A percentile compares a stretch with the other conserved stretches of the same genome.
Evolutionary conservation across 2,888 invertebrate genomes (phyloP).

Genomic region (Ophion slaviceki): DNA sequence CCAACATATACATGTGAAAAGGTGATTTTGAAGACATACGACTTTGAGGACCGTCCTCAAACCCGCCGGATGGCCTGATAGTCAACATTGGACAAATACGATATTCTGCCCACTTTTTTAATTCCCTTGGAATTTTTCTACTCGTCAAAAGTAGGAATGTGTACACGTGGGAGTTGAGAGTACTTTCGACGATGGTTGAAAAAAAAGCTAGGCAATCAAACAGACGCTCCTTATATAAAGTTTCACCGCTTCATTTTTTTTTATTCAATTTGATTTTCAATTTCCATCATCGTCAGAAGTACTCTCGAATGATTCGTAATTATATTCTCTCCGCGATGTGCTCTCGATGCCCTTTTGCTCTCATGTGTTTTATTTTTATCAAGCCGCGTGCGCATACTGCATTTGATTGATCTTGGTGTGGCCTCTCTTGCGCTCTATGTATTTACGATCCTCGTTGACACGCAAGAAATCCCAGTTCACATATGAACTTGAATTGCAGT

Average conservation of each 20-base stretch:
- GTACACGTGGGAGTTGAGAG: too few species aligned
- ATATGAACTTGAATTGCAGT: slow-evolving; percentile 32
- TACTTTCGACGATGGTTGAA: too few species aligned
- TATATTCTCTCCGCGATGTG: background rate
- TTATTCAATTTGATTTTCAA: background rate
- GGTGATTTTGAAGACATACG: too few species aligned
- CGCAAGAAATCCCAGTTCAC: background rate
- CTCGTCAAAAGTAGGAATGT: too few species aligned
- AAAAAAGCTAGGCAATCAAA: too few species aligned
- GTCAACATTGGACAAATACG: too few species aligned
- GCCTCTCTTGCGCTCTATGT: slow-evolving; percentile 1
- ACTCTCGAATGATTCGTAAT: slow-evolving; percentile 20
- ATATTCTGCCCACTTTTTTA: too few species aligned
- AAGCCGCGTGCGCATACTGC: slow-evolving; percentile 2
- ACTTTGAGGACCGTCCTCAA: too few species aligned
- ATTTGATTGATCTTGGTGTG: slow-evolving; percentile 2
- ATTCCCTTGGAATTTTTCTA: too few species aligned
- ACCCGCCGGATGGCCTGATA: too few species aligned
- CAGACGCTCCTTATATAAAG: background rate
- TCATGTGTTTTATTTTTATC: background rate
- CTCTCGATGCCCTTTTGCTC: slow-evolving; percentile 3
- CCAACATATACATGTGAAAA: background rate
- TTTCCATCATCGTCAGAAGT: background rate
- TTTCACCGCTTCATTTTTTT: background rate
- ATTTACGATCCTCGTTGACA: slow-evolving; percentile 15